phyloP scores from a whole-genome alignment of 2,888 invertebrate genomes.

The Tromatobia lineatoria region DNA sequence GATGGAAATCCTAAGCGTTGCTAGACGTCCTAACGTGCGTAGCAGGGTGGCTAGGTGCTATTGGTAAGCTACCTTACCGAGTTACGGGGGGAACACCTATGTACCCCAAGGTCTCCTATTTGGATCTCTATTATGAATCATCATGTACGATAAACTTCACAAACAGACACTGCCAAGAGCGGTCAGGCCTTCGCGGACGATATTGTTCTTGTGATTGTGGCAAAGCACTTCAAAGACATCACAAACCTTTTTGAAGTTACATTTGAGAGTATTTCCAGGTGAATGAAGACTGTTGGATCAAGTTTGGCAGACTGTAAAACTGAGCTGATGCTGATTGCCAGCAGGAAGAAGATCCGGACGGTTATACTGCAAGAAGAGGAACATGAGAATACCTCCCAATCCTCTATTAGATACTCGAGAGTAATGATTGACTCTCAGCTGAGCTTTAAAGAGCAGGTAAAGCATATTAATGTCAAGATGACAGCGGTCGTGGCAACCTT shows the following conservation, averaged over 20 bases:
- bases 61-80: too few species aligned
- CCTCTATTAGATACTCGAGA: background rate
- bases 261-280: background rate
- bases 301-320: background rate
- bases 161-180: background rate
- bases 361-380: too few species aligned
- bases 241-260: constrained; percentile 47
- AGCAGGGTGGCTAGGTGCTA: constrained; percentile 15
- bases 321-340: background rate
- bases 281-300: background rate
- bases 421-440: constrained; percentile 35
- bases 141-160: constrained; percentile 40
- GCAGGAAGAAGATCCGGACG: background rate
- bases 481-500: constrained; percentile 16
- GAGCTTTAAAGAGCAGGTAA: constrained; percentile 61
- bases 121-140: constrained; percentile 36
- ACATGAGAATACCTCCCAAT: background rate
- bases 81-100: constrained; percentile 22
- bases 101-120: constrained; percentile 44
- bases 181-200: background rate
- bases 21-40: background rate
- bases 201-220: background rate
- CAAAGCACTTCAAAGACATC: background rate
- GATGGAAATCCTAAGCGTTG: too few species aligned
- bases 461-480: background rate